Conservation (phyloP, 2,888 invertebrate genomes). For the Sycophila texana region DNA sequence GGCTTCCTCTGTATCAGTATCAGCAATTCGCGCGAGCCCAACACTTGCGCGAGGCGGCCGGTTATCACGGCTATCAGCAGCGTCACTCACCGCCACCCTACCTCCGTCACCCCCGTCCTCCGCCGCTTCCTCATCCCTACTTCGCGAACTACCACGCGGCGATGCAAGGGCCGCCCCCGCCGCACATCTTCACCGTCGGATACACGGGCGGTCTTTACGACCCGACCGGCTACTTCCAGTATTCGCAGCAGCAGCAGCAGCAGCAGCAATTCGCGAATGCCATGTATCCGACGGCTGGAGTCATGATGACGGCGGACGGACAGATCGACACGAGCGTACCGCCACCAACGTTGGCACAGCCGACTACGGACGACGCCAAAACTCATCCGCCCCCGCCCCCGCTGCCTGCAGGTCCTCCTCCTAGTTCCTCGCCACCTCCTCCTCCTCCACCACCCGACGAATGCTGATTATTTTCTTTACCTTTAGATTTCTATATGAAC, state of each 20-base stretch:
- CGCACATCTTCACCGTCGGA: conserved; percentile 54
- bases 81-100: conserved; percentile 54
- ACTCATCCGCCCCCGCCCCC: conserved; percentile 74
- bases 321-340: conserved; percentile 71
- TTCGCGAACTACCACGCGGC: conserved; percentile 48
- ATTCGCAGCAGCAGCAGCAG: conserved; percentile 65
- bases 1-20: conserved; percentile 62
- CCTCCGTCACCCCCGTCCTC: conserved; percentile 65
- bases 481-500: conserved; percentile 5
- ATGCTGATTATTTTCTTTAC: neutral
- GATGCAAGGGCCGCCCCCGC: conserved; percentile 40
- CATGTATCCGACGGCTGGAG: conserved; percentile 65
- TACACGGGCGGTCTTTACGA: conserved; percentile 63
- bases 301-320: conserved; percentile 70
- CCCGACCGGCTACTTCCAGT: conserved; percentile 67
- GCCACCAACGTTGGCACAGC: conserved; percentile 64
- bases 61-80: conserved; percentile 56
- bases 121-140: conserved; percentile 54
- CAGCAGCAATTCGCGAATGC: conserved; percentile 62
- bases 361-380: conserved; percentile 35
- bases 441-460: conserved; percentile 64
- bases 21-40: conserved; percentile 61
- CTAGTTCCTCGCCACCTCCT: conserved; percentile 80
- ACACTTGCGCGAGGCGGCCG: conserved; percentile 61
- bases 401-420: conserved; percentile 80